Evolutionary conservation across 2,113 vertebrate genomes (phyloP).

Genomic region (Corythornis cristatus): DNA sequence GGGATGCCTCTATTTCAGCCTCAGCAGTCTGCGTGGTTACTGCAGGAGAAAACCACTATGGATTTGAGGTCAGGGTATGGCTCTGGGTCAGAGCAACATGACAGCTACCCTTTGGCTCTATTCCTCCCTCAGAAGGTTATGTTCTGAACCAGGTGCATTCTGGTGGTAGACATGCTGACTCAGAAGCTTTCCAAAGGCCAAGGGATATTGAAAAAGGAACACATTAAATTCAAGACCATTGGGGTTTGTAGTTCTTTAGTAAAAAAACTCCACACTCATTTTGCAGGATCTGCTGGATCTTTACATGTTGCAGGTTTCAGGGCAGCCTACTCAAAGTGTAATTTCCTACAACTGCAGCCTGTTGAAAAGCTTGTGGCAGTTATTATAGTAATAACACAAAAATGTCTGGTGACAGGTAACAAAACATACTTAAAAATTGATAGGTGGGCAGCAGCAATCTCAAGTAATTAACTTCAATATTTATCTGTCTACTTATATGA

Average conservation of each 20-base stretch:
- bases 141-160: background rate
- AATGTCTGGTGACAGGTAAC: background rate
- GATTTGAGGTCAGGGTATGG: background rate
- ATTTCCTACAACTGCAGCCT: background rate
- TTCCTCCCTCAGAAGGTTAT: background rate
- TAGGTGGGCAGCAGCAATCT: background rate
- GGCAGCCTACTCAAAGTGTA: background rate
- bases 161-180: background rate
- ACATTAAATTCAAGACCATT: background rate
- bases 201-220: background rate
- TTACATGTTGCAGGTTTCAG: background rate
- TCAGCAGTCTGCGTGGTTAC: background rate
- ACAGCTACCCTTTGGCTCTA: background rate
- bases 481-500: background rate
- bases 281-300: background rate
- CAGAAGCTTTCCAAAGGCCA: background rate
- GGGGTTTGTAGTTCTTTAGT: background rate
- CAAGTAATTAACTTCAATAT: background rate
- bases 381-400: background rate
- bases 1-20: background rate
- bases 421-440: background rate
- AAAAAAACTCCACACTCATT: background rate
- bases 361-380: background rate
- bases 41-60: background rate
- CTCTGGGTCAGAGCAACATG: background rate